Evolutionary conservation across 2,888 invertebrate genomes (phyloP), one percentile per base, ranked within the genome.

Genomic region (Stenoptilia bipunctidactyla): DNA sequence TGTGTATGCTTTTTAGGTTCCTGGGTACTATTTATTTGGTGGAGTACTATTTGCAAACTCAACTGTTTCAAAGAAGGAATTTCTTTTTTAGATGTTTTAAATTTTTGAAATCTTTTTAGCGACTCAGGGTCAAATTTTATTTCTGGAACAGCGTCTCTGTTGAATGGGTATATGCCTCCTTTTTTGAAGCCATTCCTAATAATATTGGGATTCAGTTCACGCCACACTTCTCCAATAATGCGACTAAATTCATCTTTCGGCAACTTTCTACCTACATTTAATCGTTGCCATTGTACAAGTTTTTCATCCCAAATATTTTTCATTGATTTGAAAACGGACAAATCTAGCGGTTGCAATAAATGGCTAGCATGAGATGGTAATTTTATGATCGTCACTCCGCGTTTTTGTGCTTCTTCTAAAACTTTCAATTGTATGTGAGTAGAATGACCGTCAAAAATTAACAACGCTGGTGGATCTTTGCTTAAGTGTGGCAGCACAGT

Each of bases 301-400:
- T 47, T 41, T 40, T 27, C 38, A 25, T 52, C 49, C 50, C 45
- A 49, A 9, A 14, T 40, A 27, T 44, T 34, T 42, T 48, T 52
- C 39, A 50, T 37, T 5, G 50, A 43, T 41, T 55, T 53, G 39
- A 56, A 56, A 27, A 55, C 52, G 13, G 48, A 25, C 15, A 56
- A 41, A 43, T 58, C 57, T 38, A 58, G 30, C 13, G 56, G 56
- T 43, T 55, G 52, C 33, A 56, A 42, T 13, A 54, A 27, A 41
- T 55, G 53, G 35, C 47, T 51, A 14, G 50, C 41, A 40, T 56
- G 54, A 13, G 53, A 42, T 34, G 53, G 50, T 34, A 52, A 40
- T 42, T 55, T 54, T 39, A 55, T 40, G 38, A 55, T 53, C 1
- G 45, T 47, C 14, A 52, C 42, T 13, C 45, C 43, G 13, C 38